phyloP scores from a whole-genome alignment of 1,140 invertebrate genomes.

The Bombus waltoni region DNA sequence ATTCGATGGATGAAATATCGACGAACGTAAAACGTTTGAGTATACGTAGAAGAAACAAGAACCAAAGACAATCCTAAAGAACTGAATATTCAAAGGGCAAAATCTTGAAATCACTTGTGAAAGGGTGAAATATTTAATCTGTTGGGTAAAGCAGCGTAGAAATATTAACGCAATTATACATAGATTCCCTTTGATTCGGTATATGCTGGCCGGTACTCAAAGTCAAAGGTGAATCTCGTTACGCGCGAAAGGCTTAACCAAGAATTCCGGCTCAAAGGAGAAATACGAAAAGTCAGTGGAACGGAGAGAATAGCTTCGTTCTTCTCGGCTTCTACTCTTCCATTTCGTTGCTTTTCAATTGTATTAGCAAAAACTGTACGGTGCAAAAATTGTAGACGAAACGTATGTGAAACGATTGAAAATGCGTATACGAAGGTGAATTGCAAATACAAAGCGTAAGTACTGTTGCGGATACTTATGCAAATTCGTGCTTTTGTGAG shows the following conservation, averaged over 20 bases:
- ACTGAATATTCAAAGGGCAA: background rate
- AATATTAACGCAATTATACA: constrained; percentile 41
- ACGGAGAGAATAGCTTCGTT: constrained; percentile 11
- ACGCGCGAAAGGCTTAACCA: constrained; percentile 24
- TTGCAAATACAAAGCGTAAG: background rate
- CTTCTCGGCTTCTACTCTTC: background rate
- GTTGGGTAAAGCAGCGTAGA: background rate
- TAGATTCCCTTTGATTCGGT: constrained; percentile 27
- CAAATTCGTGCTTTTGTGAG: background rate
- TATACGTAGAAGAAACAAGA: background rate
- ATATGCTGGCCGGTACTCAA: constrained; percentile 18
- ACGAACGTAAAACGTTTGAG: background rate
- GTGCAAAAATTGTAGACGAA: background rate
- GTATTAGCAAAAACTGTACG: background rate
- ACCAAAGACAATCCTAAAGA: background rate
- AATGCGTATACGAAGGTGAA: no score
- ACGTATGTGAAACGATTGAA: no score
- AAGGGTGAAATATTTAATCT: constrained; percentile 4
- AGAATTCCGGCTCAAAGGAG: constrained; percentile 16
- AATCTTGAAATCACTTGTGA: constrained; percentile 4
- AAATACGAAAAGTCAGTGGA: constrained; percentile 1
- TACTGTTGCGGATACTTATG: background rate
- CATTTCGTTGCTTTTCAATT: background rate
- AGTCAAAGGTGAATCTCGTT: constrained; percentile 50
- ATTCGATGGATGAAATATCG: background rate